A percentile compares a stretch with the other conserved stretches of the same genome.
phyloP scores from a whole-genome alignment of 2,113 vertebrate species.

The Odobenus rosmarus region DNA sequence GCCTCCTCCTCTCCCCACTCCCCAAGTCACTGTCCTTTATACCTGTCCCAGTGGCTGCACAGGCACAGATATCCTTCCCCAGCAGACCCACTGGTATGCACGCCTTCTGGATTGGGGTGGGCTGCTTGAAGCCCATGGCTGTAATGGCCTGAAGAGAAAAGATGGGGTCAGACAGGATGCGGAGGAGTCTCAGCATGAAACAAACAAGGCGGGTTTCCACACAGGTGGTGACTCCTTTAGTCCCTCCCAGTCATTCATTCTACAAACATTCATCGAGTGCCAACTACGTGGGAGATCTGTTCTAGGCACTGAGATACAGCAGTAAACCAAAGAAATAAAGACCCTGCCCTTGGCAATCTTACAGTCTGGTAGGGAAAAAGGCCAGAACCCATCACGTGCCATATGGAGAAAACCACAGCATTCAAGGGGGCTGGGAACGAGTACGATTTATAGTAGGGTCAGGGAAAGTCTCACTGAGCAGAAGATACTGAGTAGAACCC shows the following conservation, averaged over 20 bases:
- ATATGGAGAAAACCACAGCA: background rate
- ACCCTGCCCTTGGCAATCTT: background rate
- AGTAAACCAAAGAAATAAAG: background rate
- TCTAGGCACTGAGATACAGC: background rate
- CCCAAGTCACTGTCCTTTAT: background rate
- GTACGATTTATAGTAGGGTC: background rate
- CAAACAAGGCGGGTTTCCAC: background rate
- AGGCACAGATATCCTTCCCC: slow-evolving; percentile 97
- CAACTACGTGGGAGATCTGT: background rate
- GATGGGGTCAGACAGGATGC: background rate
- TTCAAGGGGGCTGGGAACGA: rapidly evolving
- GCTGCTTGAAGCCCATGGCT: slow-evolving; percentile 94
- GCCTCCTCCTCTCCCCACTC: background rate
- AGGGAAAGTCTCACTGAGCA: background rate
- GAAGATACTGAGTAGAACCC: background rate
- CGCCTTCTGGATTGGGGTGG: slow-evolving; percentile 98
- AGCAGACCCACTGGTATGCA: slow-evolving; percentile 96
- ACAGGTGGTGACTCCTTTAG: background rate
- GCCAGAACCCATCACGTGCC: background rate
- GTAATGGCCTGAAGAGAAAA: slow-evolving; percentile 90
- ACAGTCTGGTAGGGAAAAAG: background rate
- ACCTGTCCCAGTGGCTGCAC: slow-evolving; percentile 98
- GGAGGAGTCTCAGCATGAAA: background rate
- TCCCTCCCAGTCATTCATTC: background rate
- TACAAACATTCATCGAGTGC: background rate